These are phyloP conservation scores for Philaethria dido DNA, from an alignment of 2,888 invertebrate species.

Conservation along the genomic window DNA sequence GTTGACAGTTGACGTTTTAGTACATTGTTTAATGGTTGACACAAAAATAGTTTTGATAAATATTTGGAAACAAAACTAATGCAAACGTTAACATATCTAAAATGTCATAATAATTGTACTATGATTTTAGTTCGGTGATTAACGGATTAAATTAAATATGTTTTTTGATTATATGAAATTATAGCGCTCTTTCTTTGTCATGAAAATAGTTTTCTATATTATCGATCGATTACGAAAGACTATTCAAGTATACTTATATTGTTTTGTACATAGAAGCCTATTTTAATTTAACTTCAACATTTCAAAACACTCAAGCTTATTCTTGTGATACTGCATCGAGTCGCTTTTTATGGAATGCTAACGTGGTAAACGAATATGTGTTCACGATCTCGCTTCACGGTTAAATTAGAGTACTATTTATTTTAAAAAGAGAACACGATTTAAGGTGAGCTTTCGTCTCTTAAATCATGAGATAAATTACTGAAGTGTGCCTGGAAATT, in stretches of 20 bases:
- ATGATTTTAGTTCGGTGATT: conserved; percentile 50
- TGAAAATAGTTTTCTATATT: conserved; percentile 69
- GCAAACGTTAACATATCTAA: conserved; percentile 57
- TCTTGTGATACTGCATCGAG: conserved; percentile 21
- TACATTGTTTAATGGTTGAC: conserved; percentile 67
- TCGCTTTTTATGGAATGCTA: conserved; percentile 27
- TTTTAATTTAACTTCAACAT: conserved; percentile 38
- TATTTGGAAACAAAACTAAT: conserved; percentile 61
- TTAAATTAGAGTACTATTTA: conserved; percentile 30
- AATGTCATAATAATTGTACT: conserved; percentile 46
- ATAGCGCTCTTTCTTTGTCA: conserved; percentile 71
- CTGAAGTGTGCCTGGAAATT: conserved; percentile 48
- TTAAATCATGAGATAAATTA: conserved; percentile 45
- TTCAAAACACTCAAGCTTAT: conserved; percentile 33
- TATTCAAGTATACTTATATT: conserved; percentile 55
- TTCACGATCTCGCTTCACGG: conserved; percentile 31
- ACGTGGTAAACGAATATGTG: conserved; percentile 39
- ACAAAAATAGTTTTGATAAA: conserved; percentile 67
- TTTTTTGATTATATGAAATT: conserved; percentile 32
- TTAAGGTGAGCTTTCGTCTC: conserved; percentile 42
- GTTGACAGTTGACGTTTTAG: conserved; percentile 63
- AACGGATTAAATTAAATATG: conserved; percentile 26
- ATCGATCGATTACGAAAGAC: conserved; percentile 83
- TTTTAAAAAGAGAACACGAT: conserved; percentile 35
- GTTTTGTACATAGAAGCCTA: conserved; percentile 49